A percentile compares a stretch with the other conserved stretches of the same genome.
Evolutionary conservation across 2,888 invertebrate genomes (phyloP).

Genomic region (Neocrepidodera transversa): DNA sequence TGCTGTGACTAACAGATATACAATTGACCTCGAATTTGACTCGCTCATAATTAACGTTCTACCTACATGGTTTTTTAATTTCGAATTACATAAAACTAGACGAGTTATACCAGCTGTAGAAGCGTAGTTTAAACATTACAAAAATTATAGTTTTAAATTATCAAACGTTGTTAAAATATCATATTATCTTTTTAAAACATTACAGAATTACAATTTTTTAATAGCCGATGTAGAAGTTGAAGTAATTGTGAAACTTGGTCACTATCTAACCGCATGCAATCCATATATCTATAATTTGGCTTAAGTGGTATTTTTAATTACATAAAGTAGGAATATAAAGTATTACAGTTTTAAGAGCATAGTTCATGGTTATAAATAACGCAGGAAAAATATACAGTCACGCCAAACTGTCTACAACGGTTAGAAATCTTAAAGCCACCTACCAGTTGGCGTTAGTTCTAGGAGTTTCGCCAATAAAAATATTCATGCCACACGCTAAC

Average conservation of each 20-base stretch:
- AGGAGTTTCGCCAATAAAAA: neutral
- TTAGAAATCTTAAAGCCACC: neutral
- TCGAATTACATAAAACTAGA: conserved; percentile 18
- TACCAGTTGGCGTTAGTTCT: conserved; percentile 5
- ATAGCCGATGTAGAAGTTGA: too few relatives aligned
- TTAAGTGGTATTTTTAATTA: too few relatives aligned
- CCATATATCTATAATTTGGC: too few relatives aligned
- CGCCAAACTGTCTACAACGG: conserved; percentile 18
- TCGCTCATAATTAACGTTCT: conserved; percentile 11
- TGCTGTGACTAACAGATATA: conserved; percentile 8
- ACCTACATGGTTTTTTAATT: conserved; percentile 18
- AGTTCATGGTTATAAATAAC: neutral
- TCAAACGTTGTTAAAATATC: too few relatives aligned
- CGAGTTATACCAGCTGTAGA: neutral
- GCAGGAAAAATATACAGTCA: neutral
- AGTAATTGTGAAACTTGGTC: too few relatives aligned
- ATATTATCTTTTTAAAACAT: neutral
- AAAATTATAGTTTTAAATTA: neutral
- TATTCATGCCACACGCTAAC: neutral
- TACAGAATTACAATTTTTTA: too few relatives aligned
- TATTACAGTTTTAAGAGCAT: too few relatives aligned
- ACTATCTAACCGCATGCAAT: too few relatives aligned
- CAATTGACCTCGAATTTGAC: conserved; percentile 23
- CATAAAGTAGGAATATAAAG: too few relatives aligned
- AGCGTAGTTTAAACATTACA: neutral